phyloP scores from a whole-genome alignment of 2,113 vertebrate species.

The Cinclus mexicanus region DNA sequence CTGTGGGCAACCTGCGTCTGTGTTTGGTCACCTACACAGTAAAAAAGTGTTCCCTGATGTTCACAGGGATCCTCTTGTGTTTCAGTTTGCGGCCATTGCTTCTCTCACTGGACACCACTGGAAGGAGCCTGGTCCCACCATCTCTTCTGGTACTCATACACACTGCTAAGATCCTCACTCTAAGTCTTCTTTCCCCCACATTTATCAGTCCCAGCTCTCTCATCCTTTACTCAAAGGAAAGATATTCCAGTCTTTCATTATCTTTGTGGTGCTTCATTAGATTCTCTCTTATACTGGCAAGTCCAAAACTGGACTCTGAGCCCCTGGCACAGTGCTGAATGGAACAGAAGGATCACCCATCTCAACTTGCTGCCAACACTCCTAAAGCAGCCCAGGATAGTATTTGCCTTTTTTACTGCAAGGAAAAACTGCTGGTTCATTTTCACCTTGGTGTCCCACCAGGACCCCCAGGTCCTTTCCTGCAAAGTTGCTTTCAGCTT shows the following conservation, averaged over 20 bases:
- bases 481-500: background rate
- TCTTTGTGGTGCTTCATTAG: background rate
- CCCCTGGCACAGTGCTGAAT: background rate
- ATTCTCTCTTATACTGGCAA: background rate
- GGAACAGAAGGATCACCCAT: background rate
- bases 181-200: background rate
- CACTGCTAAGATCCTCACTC: rapidly evolving
- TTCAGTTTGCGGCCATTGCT: background rate
- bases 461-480: background rate
- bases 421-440: background rate
- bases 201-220: background rate
- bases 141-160: background rate
- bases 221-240: background rate
- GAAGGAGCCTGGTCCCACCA: background rate
- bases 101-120: background rate
- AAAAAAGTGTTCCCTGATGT: background rate
- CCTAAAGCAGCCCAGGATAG: background rate
- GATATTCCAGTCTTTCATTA: background rate
- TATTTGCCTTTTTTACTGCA: background rate
- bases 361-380: background rate
- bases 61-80: background rate
- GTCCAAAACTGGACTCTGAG: background rate
- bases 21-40: background rate
- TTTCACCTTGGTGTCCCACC: background rate
- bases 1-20: background rate